Percentiles rank a stretch among this genome's conserved stretches.
phyloP scores from a whole-genome alignment of 2,888 invertebrate species.

The Ichneumoninae sp. region DNA sequence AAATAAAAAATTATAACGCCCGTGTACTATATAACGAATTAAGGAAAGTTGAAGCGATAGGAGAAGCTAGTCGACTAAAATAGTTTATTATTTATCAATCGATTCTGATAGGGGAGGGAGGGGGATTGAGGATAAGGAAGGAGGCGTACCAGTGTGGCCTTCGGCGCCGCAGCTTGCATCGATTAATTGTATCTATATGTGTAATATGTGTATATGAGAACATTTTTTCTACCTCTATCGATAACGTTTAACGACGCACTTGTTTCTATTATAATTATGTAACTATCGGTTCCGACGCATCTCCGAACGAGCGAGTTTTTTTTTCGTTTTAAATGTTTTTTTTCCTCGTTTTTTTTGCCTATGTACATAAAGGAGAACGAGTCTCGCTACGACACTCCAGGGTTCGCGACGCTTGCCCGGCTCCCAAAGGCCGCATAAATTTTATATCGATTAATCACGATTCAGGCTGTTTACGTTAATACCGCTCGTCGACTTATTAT shows the following conservation, averaged over 20 bases:
- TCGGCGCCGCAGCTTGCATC: conserved; percentile 38
- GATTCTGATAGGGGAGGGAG: conserved; percentile 7
- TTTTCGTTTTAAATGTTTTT: background rate
- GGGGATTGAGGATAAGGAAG: background rate
- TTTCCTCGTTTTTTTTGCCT: background rate
- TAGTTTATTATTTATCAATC: conserved; percentile 59
- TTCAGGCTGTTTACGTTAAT: conserved; percentile 5
- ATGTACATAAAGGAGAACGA: conserved; percentile 20
- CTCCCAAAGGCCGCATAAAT: background rate
- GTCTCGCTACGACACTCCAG: conserved; percentile 6
- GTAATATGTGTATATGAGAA: conserved; percentile 66
- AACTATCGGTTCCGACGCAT: conserved; percentile 27
- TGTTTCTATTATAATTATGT: conserved; percentile 13
- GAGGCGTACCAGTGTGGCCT: conserved; percentile 32
- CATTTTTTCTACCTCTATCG: conserved; percentile 63
- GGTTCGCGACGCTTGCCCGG: conserved; percentile 31
- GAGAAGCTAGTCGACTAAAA: conserved; percentile 58
- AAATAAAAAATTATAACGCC: conserved; percentile 2
- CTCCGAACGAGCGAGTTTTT: conserved; percentile 1
- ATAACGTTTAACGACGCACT: conserved; percentile 46
- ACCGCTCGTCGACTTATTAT: conserved; percentile 15
- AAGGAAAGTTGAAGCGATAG: conserved; percentile 34
- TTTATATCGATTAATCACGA: background rate
- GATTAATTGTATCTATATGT: conserved; percentile 65
- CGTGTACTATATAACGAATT: conserved; percentile 53